A percentile compares a stretch with the other conserved stretches of the same genome.
Conservation (phyloP, 2,888 invertebrate species). For the Panzeria rudis region DNA sequence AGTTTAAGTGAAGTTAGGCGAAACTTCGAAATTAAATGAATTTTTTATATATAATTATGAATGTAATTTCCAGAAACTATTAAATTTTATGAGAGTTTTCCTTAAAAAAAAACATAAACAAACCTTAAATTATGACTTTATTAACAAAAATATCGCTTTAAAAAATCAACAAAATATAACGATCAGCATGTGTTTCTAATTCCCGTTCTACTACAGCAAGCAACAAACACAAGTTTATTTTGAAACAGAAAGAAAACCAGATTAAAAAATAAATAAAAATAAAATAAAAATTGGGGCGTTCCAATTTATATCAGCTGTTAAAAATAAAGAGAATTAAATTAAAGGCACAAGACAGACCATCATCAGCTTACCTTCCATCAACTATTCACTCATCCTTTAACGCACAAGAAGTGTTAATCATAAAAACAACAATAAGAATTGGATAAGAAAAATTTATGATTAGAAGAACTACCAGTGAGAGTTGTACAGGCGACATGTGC, state of each 20-base stretch:
- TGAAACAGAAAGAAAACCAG: not conserved
- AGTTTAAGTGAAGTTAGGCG: no score
- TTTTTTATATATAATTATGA: not conserved
- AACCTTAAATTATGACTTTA: slow-evolving; percentile 67
- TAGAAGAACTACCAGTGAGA: slow-evolving; percentile 15
- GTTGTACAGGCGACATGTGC: slow-evolving; percentile 56
- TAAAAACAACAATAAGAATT: slow-evolving; percentile 40
- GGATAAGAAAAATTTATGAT: slow-evolving; percentile 38
- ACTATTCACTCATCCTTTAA: slow-evolving; percentile 20
- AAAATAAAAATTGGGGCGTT: slow-evolving; percentile 52
- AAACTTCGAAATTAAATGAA: no score
- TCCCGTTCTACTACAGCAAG: slow-evolving; percentile 16
- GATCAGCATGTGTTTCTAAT: slow-evolving; percentile 63
- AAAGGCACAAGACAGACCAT: slow-evolving; percentile 45
- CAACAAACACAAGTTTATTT: slow-evolving; percentile 44
- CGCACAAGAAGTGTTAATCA: slow-evolving; percentile 65
- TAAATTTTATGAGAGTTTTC: slow-evolving; percentile 62
- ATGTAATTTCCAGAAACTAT: slow-evolving; percentile 56
- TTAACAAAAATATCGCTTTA: slow-evolving; percentile 53
- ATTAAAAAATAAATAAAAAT: no score
- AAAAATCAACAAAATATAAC: slow-evolving; percentile 51
- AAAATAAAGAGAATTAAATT: slow-evolving; percentile 35
- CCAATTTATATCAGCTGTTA: slow-evolving; percentile 66
- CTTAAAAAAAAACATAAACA: slow-evolving; percentile 60
- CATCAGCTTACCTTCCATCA: slow-evolving; percentile 36